phyloP scores from a whole-genome alignment of 2,113 vertebrate genomes.

The Coregonus clupeaformis region DNA sequence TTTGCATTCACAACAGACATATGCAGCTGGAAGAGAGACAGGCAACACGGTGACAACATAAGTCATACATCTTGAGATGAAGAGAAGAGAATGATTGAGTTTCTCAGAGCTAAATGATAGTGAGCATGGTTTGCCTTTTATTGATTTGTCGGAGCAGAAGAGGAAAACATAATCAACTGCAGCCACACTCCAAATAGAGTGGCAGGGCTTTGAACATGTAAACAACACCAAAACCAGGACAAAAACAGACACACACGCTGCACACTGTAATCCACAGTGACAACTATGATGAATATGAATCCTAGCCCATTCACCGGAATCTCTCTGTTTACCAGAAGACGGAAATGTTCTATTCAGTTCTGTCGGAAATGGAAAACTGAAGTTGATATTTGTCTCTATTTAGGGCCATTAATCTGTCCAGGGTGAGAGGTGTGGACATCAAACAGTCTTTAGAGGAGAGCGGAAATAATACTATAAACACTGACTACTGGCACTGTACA shows the following conservation, averaged over 20 bases:
- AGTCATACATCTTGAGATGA: constrained; percentile 47
- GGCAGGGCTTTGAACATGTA: constrained; percentile 30
- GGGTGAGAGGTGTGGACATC: constrained; percentile 53
- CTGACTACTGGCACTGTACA: background rate
- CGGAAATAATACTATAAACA: constrained; percentile 61
- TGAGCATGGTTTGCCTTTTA: constrained; percentile 22
- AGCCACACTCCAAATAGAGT: constrained; percentile 30
- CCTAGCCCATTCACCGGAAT: constrained; percentile 36
- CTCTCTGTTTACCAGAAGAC: constrained; percentile 56
- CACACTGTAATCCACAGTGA: constrained; percentile 23
- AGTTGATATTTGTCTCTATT: constrained; percentile 55
- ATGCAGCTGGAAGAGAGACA: constrained; percentile 52
- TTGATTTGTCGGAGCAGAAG: constrained; percentile 42
- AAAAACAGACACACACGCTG: constrained; percentile 10
- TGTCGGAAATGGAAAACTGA: constrained; percentile 48
- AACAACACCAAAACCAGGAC: constrained; percentile 38
- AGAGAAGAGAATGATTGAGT: constrained; percentile 36
- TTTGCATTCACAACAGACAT: constrained; percentile 48
- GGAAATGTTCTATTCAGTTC: constrained; percentile 53
- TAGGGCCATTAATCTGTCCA: constrained; percentile 48
- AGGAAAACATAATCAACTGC: constrained; percentile 45
- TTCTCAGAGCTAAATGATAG: constrained; percentile 37
- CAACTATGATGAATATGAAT: constrained; percentile 39
- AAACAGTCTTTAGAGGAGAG: constrained; percentile 29
- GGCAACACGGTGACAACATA: constrained; percentile 41